Base-by-base conservation (phyloP, 2,888 invertebrate species). In the Abrostola triplasia region DNA sequence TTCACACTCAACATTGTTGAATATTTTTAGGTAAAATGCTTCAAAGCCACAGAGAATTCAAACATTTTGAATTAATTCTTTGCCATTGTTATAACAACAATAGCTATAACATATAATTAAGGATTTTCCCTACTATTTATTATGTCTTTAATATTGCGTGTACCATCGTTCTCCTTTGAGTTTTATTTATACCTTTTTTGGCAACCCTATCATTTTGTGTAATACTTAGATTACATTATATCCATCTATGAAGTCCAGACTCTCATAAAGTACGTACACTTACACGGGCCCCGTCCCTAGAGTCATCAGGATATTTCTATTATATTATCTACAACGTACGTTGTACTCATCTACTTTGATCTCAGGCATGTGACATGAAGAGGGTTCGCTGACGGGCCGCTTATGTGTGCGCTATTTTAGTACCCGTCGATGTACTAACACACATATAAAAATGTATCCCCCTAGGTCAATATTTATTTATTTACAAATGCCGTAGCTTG, bases 381-480 rank as follows among this genome's bases (percentile, higher is more conserved):
- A 61, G 64, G 79, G 64, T 51, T 36, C 54, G 37, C 10, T 52
- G 59, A 65, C 59, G 52, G 41, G 49, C 59, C 55, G 52, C 57
- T 58, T 53, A 48, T 62, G 54, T 71, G 65, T 64, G 42, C 70
- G 64, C 58, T 72, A 72, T 76, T 76, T 76, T 48, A 76, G 66
- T 58, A 59, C 48, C 53, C 36, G 44, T 42, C 50, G 57, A 64
- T 64, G 53, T 53, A 70, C 59, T 59, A 60, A 66, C 72, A 58
- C 59, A 50, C 50, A 53, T 13, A 68, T 70, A 53, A 40, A 64
- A 52, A 71, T 65, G 37, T 72, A 72, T 56, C 50, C 54, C 40
- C 51, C 48, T 56, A 24, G 59, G 41, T 59, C 60, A 58, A 61
- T 64, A 83, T 84, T 82, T 85, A 84, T 79, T 83, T 85, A 88